A percentile compares a stretch with the other conserved stretches of the same genome.
phyloP scores from a whole-genome alignment of 64 coral and sea anemone species.

The Cladopsammia gracilis region DNA sequence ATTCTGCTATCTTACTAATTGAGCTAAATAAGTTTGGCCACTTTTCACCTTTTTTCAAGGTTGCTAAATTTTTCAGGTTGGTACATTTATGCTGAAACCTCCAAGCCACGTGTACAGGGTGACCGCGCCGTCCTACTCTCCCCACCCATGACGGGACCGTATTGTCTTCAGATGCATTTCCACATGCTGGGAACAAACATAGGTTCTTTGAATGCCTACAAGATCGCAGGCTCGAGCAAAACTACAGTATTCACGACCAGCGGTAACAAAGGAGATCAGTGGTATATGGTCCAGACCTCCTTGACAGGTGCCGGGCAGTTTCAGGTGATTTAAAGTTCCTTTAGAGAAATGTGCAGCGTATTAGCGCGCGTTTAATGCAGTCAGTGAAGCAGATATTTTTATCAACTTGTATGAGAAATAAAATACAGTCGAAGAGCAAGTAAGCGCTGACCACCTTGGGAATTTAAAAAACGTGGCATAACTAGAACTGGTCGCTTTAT shows the following conservation, averaged over 20 bases:
- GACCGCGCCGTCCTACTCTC: slow-evolving; percentile 4
- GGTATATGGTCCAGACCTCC: neutral
- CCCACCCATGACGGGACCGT: slow-evolving; percentile 11
- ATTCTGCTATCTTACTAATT: no score
- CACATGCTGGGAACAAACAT: slow-evolving; percentile 16
- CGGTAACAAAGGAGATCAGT: slow-evolving; percentile 34
- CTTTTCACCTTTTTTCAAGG: neutral
- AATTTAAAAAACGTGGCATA: no score
- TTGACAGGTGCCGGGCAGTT: slow-evolving; percentile 23
- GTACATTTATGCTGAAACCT: slow-evolving; percentile 24
- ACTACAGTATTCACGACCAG: neutral
- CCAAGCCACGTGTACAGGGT: neutral
- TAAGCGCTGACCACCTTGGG: no score
- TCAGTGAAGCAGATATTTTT: no score
- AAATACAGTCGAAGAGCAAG: no score
- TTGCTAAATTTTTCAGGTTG: neutral
- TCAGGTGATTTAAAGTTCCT: neutral
- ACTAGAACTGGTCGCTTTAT: no score
- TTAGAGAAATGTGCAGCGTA: neutral
- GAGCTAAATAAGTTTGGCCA: neutral
- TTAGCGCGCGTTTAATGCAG: no score
- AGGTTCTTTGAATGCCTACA: slow-evolving; percentile 23
- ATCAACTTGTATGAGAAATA: no score
- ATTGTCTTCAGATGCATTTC: slow-evolving; percentile 10
- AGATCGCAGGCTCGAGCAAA: neutral